Base-by-base conservation (phyloP, 2,888 invertebrate species). In the Blastobasis adustella region DNA sequence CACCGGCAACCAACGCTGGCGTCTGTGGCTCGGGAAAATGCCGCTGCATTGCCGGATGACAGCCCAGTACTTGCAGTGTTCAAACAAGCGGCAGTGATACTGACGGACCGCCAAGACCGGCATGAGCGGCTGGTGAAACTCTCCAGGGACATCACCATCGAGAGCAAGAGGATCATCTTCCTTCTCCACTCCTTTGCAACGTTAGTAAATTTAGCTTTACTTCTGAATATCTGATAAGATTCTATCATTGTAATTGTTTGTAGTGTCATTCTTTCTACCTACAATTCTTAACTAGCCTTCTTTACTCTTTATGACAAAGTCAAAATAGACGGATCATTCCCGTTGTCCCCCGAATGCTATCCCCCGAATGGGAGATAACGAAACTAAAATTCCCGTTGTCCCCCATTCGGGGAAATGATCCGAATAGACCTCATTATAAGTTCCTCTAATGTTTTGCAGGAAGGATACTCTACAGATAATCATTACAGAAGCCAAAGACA, bases 81-180 rank as follows among this genome's bases (percentile, higher is more conserved):
- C 73, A 90, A 88, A 60, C 73, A 78, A n/a, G 94, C 91, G 65
- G 90, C 93, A 0, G 54, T 68, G 0, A 92, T 93, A 67, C 76
- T 97, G 42, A 96, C 95, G 63, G 89, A 89, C 0, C 93, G 94
- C 58, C 95, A 97, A 65, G 96, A 97, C 75, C 91, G 94, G 56
- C 91, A 94, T 66, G 97, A 97, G 72, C 86, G 95, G 46, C 90
- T 97, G 39, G 91, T 96, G 0, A 96, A 97, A 80, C 74, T 94
- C 0, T 92, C 94, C 56, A 89, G 96, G 37, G 97, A 96, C 69
- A 91, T 96, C 23, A 96, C 96, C 0, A 96, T 96, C 60, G 96
- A 97, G 69, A 96, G 96, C 78, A 98, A 98, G 73, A 87, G 96
- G 54, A 93, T 95, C 5, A 98, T 97, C 61, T 97, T 96, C 74